Evolutionary conservation across 2,113 vertebrate species (phyloP), one percentile per base, ranked within the genome.

Genomic region (Pholis gunnellus): DNA sequence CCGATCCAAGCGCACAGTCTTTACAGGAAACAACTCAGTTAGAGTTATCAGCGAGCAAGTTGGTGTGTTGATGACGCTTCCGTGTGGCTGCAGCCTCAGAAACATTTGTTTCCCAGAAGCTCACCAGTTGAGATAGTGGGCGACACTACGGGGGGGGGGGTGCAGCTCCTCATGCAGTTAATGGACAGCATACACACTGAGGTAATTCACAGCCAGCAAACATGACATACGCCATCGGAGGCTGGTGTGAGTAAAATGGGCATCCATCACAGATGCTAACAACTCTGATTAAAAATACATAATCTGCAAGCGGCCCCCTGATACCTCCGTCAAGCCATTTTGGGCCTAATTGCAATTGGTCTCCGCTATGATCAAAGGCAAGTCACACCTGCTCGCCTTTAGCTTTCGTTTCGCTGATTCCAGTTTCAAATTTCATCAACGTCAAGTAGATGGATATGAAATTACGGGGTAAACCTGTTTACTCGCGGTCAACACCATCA

Each of bases 271-370:
- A 91, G 94, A 93, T 92, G 94, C 93, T 95, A 95, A 96, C 94
- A 94, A 93, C 92, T 94, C 93, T 94, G 94, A 96, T 96, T 96
- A 95, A 96, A 95, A 95, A 95, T 94, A 95, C 93, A 95, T 95
- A 94, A 93, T 94, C 92, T 94, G 92, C 90, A 91, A 92, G 89
- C 93, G 70, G 89, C 92, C 93, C 92, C 93, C 92, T 79, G 92
- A 91, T 95, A 90, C 90, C 75, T 71, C 90, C 88, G 90, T 88
- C 85, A 87, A 91, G 91, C 94, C 91, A 91, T 94, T 95, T 93
- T 91, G 91, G 93, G 86, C 87, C 89, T 96, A 95, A 96, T 95
- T 95, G 94, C 92, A 93, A 93, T 93, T 91, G 94, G 94, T 94
- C 91, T 93, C 92, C 83, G 93, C 94, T 94, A 94, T 94, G 94